These are phyloP conservation scores for Timema podura DNA, from an alignment of 2,888 invertebrate species.

Conservation along the genomic window DNA sequence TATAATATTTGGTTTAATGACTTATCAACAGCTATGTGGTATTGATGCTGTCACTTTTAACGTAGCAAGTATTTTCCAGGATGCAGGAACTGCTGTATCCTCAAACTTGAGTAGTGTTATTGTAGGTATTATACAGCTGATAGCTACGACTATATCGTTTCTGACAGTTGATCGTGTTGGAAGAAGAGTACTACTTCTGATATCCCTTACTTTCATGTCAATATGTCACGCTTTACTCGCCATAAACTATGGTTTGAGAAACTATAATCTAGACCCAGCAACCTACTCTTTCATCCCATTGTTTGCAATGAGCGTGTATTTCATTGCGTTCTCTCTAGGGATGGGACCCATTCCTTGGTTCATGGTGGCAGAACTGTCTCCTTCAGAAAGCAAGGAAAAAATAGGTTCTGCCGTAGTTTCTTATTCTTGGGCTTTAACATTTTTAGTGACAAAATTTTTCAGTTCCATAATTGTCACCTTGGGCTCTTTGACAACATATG, in stretches of 20 bases:
- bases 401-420: conserved; percentile 45
- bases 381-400: conserved; percentile 42
- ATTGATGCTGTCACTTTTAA: conserved; percentile 80
- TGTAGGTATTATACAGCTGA: conserved; percentile 67
- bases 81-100: conserved; percentile 30
- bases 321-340: conserved; percentile 42
- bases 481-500: conserved; percentile 23
- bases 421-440: conserved; percentile 42
- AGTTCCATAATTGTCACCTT: conserved; percentile 39
- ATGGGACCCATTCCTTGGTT: conserved; percentile 47
- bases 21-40: conserved; percentile 80
- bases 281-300: conserved; percentile 41
- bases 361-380: conserved; percentile 46
- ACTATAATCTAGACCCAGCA: conserved; percentile 26
- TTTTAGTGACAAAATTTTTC: conserved; percentile 40
- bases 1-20: conserved; percentile 66
- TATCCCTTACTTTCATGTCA: conserved; percentile 65
- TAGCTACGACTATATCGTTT: conserved; percentile 66
- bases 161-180: conserved; percentile 74
- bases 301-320: conserved; percentile 40
- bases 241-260: conserved; percentile 36
- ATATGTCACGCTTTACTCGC: conserved; percentile 38
- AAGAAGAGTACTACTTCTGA: conserved; percentile 64
- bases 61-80: conserved; percentile 59
- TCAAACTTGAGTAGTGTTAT: conserved; percentile 50